Base-by-base conservation (phyloP, 2,888 invertebrate genomes). In the Rhorus exstirpatorius region DNA sequence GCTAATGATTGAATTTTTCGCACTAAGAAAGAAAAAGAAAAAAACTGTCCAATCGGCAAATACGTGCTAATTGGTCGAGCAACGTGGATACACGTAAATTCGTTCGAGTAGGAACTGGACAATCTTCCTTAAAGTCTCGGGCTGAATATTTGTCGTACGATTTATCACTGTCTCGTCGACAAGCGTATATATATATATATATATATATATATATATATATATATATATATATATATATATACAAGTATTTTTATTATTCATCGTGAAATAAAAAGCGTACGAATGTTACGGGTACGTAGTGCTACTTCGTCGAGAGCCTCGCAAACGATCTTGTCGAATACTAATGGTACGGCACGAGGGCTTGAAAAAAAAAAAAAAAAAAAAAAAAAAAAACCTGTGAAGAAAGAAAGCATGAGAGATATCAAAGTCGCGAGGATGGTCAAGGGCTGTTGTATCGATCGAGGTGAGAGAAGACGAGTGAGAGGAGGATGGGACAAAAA, bases 321-420 rank as follows among this genome's bases (percentile, higher is more conserved):
- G 31, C 31, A 46, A 63, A 17, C n/a, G 46, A 63, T 44, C 44
- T 63, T 63, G 63, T 63, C 63, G 63, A 63, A 63, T 63, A 46
- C 46, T 63, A 63, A 63, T 68, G 68, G 12, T 24, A 38, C 53
- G 38, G 3, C 14, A 41, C 17, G 17, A 3, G 3, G 3, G 14
- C 31, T 14, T 31, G 35, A 6, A 38, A 31, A 4, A 21, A 35
- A 60, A 68, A 51, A 38, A 38, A 19, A 38, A 21, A 3, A 14
- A 35, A 21, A 41, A 19, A 61, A n/a, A n/a, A 61, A 21, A 24
- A 44, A n/a, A n/a, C n/a, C n/a, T n/a, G n/a, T n/a, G n/a, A n/a
- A n/a, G n/a, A 21, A 17, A 7, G n/a, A 26, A 53, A n/a, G n/a
- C n/a, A 24, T 14, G 0, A 26, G 35, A 55, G 21, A 41, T 12